A percentile compares a stretch with the other conserved stretches of the same genome.
These are phyloP conservation scores for Theretra japonica DNA, from an alignment of 2,888 invertebrate genomes.

Conservation along the genomic window DNA sequence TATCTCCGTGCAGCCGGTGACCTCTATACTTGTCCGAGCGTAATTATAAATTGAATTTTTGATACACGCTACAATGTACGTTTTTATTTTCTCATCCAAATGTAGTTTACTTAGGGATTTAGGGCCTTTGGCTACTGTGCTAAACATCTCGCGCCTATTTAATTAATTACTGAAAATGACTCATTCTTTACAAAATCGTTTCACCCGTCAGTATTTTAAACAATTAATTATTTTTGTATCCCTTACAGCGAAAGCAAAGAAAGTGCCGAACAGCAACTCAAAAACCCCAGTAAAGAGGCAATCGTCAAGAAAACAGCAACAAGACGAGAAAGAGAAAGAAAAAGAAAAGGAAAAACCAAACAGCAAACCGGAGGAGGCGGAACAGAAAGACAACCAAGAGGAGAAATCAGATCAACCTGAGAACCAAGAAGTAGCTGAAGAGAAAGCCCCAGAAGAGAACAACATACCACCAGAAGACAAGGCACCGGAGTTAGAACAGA, in stretches of 20 bases:
- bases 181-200: no score
- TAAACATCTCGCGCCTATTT: no score
- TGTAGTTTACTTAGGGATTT: no score
- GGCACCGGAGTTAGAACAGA: conserved; percentile 33
- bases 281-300: conserved; percentile 65
- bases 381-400: conserved; percentile 40
- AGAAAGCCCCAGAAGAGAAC: conserved; percentile 27
- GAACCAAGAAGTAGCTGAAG: conserved; percentile 38
- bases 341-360: neutral
- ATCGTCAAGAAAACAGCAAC: conserved; percentile 62
- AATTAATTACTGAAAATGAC: no score
- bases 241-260: conserved; percentile 61
- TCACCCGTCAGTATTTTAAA: no score
- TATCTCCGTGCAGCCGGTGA: no score
- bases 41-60: no score
- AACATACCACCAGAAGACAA: conserved; percentile 27
- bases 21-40: no score
- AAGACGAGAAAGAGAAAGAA: conserved; percentile 54
- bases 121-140: no score
- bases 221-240: neutral
- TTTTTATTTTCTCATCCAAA: no score
- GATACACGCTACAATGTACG: no score
- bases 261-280: conserved; percentile 48
- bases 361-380: conserved; percentile 5
- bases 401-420: conserved; percentile 35